Base-by-base conservation (phyloP, 2,888 invertebrate species). In the Neria commutata region DNA sequence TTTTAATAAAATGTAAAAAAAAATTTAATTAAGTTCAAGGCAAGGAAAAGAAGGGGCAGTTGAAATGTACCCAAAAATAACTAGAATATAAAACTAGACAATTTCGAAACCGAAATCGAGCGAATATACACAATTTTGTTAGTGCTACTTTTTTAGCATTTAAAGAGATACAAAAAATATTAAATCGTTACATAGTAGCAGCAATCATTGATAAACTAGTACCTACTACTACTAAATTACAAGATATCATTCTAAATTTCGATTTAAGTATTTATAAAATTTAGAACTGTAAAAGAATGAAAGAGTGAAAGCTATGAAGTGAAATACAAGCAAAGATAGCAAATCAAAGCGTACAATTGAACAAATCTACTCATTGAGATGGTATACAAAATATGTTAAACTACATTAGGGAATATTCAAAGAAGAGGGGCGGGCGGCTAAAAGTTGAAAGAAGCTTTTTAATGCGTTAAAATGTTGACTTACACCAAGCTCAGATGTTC, bases 401-500 rank as follows among this genome's bases (percentile, higher is more conserved):
- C 8, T 8, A 63, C 24, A 23, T 23, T 45, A 60, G 53, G 61
- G 65, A 55, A 57, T n/a, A 23, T 2, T 2, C 10, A 25, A 56
- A 49, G 14, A 53, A 6, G 24, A 11, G 17, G 10, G 29, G 19
- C 16, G 40, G 34, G 14, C 34, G 37, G 45, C 26, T 16, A 3
- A 33, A 19, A 25, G 53, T 59, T 55, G 58, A 56, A 51, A 37
- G 16, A 37, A 53, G 49, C 49, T 1, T 51, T 46, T 56, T 56
- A n/a, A 51, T 63, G 62, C 63, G 11, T 57, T 48, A 62, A 67
- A 67, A 62, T 60, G 63, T 71, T 78, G 85, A 93, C 93, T 94
- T 89, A 94, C 94, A 94, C 92, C 73, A 92, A 91, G 85, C 93
- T 93, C 76, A 94, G 88, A 84, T 94, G 93, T 83, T 94, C 93